Evolutionary conservation across 1,140 invertebrate genomes (phyloP).

Genomic region (Bombus sibiricus): DNA sequence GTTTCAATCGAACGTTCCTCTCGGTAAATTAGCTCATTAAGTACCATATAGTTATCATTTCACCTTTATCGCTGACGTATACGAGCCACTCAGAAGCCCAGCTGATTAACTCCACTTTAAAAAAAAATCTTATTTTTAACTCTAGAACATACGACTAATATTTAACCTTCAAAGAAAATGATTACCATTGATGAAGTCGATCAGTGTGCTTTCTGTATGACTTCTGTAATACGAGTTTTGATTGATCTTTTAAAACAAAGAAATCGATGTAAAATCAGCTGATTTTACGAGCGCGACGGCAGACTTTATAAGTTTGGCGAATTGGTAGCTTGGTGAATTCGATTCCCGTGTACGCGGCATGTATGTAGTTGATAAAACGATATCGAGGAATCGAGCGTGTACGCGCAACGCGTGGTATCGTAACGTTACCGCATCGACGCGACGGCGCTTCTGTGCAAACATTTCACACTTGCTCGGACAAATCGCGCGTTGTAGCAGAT

Average conservation of each 20-base stretch:
- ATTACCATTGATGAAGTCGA: background rate
- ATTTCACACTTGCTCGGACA: background rate
- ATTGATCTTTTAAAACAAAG: background rate
- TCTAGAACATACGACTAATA: background rate
- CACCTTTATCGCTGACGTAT: background rate
- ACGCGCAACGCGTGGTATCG: slow-evolving; percentile 5
- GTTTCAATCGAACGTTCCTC: background rate
- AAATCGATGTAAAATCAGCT: background rate
- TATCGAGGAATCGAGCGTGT: slow-evolving; percentile 3
- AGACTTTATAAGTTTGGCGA: background rate
- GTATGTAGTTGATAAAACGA: slow-evolving; percentile 3
- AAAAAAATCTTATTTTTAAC: background rate
- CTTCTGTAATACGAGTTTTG: background rate
- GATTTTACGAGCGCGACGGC: background rate
- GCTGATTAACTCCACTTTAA: background rate
- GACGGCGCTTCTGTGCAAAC: background rate
- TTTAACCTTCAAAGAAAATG: background rate
- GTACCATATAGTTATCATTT: background rate
- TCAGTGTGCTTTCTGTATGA: background rate
- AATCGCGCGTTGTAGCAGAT: background rate
- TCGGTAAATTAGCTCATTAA: background rate
- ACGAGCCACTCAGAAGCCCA: background rate
- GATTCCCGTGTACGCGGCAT: background rate
- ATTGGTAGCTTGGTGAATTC: background rate
- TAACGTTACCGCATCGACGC: slow-evolving; percentile 12